A percentile compares a stretch with the other conserved stretches of the same genome.
These are phyloP conservation scores for Condylura cristata DNA, from an alignment of 2,113 vertebrate genomes.

Conservation along the genomic window DNA sequence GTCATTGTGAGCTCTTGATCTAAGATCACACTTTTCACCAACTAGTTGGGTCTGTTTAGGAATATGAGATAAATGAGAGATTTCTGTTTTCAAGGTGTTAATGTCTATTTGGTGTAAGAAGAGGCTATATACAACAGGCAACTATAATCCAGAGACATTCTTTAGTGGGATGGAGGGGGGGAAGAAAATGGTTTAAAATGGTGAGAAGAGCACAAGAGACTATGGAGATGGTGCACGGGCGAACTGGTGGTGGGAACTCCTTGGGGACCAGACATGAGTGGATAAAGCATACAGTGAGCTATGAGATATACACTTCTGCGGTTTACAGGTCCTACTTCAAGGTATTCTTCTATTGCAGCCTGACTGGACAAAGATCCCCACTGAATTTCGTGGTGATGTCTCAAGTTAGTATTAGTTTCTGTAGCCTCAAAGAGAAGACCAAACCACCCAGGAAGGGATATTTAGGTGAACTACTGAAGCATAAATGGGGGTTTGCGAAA, in stretches of 20 bases:
- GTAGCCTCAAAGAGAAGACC: not conserved
- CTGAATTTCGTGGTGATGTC: not conserved
- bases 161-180: too few species aligned
- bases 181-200: too few species aligned
- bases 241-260: too few species aligned
- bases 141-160: too few species aligned
- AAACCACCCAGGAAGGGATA: not conserved
- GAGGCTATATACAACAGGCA: too few species aligned
- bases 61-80: slow-evolving; percentile 9
- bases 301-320: not conserved
- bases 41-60: not conserved
- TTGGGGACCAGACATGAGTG: too few species aligned
- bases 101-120: not conserved
- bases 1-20: not conserved
- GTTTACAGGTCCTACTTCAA: not conserved
- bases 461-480: not conserved
- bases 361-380: not conserved
- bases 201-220: too few species aligned
- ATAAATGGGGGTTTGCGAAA: not conserved
- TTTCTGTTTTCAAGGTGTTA: slow-evolving; percentile 20
- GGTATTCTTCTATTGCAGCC: not conserved
- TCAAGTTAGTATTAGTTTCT: not conserved
- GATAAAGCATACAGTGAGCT: too few species aligned
- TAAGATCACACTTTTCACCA: not conserved
- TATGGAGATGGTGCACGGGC: too few species aligned